These are phyloP conservation scores for Scaptomyza hsui DNA, from an alignment of 1,140 invertebrate genomes.

Conservation along the genomic window DNA sequence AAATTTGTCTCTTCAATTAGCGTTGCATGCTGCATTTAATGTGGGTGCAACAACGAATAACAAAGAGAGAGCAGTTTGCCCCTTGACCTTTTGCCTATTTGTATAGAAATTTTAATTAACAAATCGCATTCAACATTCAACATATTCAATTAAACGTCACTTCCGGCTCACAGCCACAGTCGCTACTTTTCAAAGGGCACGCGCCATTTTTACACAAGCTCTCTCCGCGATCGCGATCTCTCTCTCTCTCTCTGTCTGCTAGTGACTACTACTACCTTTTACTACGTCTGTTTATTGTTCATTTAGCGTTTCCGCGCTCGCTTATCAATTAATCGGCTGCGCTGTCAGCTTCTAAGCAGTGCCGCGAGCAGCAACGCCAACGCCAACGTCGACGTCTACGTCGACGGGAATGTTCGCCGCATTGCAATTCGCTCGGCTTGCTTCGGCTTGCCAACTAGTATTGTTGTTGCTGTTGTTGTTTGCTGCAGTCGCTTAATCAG, in stretches of 20 bases:
- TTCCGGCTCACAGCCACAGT: constrained; percentile 34
- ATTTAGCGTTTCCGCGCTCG: constrained; percentile 46
- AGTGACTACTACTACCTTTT: constrained; percentile 23
- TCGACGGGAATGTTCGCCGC: constrained; percentile 11
- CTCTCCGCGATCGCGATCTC: background rate
- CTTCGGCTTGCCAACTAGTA: constrained; percentile 29
- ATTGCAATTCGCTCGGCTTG: constrained; percentile 49
- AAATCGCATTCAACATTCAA: background rate
- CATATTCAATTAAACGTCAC: constrained; percentile 52
- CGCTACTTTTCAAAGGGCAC: constrained; percentile 17
- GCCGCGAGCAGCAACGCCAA: constrained; percentile 10
- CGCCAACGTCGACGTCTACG: background rate
- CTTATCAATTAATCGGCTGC: constrained; percentile 66
- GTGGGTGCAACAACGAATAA: constrained; percentile 46
- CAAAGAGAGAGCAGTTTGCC: background rate
- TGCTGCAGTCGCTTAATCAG: constrained; percentile 45
- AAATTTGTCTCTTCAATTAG: constrained; percentile 57
- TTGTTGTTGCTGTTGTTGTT: constrained; percentile 12
- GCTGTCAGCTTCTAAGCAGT: constrained; percentile 25
- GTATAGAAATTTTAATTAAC: constrained; percentile 17
- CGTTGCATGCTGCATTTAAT: constrained; percentile 22
- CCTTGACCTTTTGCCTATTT: constrained; percentile 25
- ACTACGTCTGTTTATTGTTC: constrained; percentile 41
- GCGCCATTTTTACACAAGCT: constrained; percentile 25
- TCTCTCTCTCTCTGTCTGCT: background rate